A percentile compares a stretch with the other conserved stretches of the same genome.
Conservation (phyloP, 2,113 vertebrate species). For the Thunnus maccoyii region DNA sequence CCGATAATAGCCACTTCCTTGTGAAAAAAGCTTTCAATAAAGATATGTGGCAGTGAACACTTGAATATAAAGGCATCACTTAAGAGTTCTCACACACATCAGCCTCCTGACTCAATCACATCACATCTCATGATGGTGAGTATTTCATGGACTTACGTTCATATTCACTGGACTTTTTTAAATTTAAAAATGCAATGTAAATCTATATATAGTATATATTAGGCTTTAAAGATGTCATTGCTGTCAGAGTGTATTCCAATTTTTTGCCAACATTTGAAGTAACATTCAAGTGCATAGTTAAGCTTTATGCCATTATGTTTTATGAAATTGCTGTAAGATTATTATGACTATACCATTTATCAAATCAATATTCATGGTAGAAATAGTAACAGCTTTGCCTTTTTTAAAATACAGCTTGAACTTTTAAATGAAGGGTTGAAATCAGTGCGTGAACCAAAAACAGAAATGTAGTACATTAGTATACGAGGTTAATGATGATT, state of each 20-base stretch:
- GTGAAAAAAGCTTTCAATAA: conserved; percentile 9
- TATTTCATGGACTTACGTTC: conserved; percentile 5
- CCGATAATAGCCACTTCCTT: background rate
- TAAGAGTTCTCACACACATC: background rate
- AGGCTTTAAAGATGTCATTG: background rate
- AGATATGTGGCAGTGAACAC: background rate
- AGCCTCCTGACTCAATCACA: background rate
- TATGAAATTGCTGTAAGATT: too few species aligned
- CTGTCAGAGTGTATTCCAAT: background rate
- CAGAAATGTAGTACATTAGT: too few species aligned
- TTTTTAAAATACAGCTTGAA: too few species aligned
- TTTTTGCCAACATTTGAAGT: background rate
- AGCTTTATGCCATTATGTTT: too few species aligned
- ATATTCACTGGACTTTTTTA: background rate
- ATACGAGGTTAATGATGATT: too few species aligned
- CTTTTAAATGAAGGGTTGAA: too few species aligned
- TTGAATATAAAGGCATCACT: conserved; percentile 25
- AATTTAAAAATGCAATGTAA: background rate
- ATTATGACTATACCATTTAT: too few species aligned
- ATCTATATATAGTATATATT: background rate
- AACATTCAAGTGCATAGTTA: too few species aligned
- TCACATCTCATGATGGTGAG: conserved; percentile 58
- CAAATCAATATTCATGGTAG: too few species aligned
- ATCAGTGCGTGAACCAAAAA: too few species aligned
- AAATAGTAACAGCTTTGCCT: too few species aligned